A percentile compares a stretch with the other conserved stretches of the same genome.
Evolutionary conservation across 2,113 vertebrate species (phyloP).

Genomic region (Vanacampus margaritifer): DNA sequence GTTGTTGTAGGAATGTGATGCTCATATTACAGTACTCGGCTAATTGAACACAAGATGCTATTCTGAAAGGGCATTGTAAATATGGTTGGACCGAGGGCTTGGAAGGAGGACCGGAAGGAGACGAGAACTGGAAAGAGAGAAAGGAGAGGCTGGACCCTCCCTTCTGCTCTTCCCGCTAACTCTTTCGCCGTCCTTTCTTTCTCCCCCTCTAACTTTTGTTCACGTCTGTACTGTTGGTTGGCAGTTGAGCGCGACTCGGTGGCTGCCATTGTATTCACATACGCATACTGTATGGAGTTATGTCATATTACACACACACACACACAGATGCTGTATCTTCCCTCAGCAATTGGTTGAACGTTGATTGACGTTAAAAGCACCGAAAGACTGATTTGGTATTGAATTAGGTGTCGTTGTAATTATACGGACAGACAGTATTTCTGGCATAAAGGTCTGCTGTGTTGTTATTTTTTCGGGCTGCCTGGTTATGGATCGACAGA

Average conservation of each 20-base stretch:
- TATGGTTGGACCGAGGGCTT: slow-evolving; percentile 45
- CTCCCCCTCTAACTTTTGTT: slow-evolving; percentile 31
- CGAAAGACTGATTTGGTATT: slow-evolving; percentile 23
- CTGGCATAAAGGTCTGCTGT: neutral
- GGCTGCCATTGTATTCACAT: slow-evolving; percentile 27
- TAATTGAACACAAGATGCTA: slow-evolving; percentile 65
- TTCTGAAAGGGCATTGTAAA: slow-evolving; percentile 73
- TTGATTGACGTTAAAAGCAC: slow-evolving; percentile 36
- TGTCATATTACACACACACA: slow-evolving; percentile 31
- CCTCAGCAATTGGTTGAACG: slow-evolving; percentile 46
- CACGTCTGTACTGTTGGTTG: slow-evolving; percentile 38
- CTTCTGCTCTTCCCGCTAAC: slow-evolving; percentile 36
- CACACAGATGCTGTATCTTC: slow-evolving; percentile 30
- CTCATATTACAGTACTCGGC: slow-evolving; percentile 70
- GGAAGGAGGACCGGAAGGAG: slow-evolving; percentile 17
- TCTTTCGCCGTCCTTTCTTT: slow-evolving; percentile 27
- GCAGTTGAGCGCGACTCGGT: slow-evolving; percentile 48
- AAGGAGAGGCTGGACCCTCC: slow-evolving; percentile 86
- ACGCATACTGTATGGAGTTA: slow-evolving; percentile 29
- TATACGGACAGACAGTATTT: slow-evolving; percentile 3
- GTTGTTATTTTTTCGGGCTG: neutral
- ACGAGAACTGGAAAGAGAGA: slow-evolving; percentile 27
- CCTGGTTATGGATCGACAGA: neutral
- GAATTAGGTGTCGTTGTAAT: slow-evolving; percentile 38
- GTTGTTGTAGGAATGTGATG: slow-evolving; percentile 86